Base-by-base conservation (phyloP, 2,797 vertebrate species). In the Enoplosus armatus region DNA sequence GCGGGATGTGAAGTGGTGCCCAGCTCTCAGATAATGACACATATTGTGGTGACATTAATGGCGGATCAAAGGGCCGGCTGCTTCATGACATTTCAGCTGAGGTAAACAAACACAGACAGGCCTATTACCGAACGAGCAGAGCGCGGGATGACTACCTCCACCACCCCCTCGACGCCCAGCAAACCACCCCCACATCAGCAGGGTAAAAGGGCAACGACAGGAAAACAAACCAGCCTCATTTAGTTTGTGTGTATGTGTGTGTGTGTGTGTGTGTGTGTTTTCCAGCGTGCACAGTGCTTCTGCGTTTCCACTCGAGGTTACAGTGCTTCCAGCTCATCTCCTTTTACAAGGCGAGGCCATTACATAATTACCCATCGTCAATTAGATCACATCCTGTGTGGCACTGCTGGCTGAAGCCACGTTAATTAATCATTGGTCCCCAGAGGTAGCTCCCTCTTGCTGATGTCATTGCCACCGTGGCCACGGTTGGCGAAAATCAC, bases 401-500 rank as follows among this genome's bases (percentile, higher is more conserved):
- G 69, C 85, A 67, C 77, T 90, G 90, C 87, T 27, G 77, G 82
- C 87, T 82, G 61, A 88, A 84, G 87, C 87, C 91, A 85, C 83
- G 88, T 91, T 88, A 91, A 94, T 93, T 91, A 90, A 92, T 94
- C 89, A 92, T 86, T 41, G 80, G 85, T 90, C 88, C 86, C 90
- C 65, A 82, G 90, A 91, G 84, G 70, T 74, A 70, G 79, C 75
- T 89, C 61, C 79, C 64, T 65, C 26, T 60, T 75, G 71, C 75
- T 90, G 86, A 90, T 89, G 90, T 91, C 89, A 89, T 77, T 39
- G 69, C 69, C 62, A 26, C 55, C 29, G 8, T 2, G 9, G 75
- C 76, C 43, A 18, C 2, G 53, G 72, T 82, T 77, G 75, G 77
- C 50, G 47, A 63, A 73, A 85, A 85, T 87, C 79, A 61, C 2